These are phyloP conservation scores for Drosophila mojavensis DNA, from an alignment of 1,140 invertebrate species.

Conservation along the genomic window DNA sequence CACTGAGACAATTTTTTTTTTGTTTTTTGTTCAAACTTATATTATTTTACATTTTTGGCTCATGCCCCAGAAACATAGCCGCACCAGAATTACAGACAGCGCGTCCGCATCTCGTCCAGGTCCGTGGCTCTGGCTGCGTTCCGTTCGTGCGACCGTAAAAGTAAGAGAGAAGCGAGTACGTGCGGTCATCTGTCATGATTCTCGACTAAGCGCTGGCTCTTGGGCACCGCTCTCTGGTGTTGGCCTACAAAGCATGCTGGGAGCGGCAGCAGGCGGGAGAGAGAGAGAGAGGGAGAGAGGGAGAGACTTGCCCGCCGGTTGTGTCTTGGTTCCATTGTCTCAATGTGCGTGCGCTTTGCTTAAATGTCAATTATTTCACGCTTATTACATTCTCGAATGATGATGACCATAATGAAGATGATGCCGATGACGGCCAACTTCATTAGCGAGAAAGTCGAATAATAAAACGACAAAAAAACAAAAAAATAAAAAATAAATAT, in stretches of 20 bases:
- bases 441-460: slow-evolving; percentile 60
- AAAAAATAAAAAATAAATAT: too few species aligned
- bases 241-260: slow-evolving; percentile 62
- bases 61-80: slow-evolving; percentile 72
- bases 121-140: slow-evolving; percentile 29
- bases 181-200: slow-evolving; percentile 82
- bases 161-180: slow-evolving; percentile 56
- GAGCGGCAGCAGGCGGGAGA: background rate
- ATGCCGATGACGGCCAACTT: slow-evolving; percentile 33
- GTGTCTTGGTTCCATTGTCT: slow-evolving; percentile 57
- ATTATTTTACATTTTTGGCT: slow-evolving; percentile 79
- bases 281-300: background rate
- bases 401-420: slow-evolving; percentile 58
- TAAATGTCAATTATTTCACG: slow-evolving; percentile 83
- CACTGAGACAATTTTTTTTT: slow-evolving; percentile 20
- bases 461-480: slow-evolving; percentile 19
- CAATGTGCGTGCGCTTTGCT: slow-evolving; percentile 74
- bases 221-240: slow-evolving; percentile 23
- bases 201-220: slow-evolving; percentile 41
- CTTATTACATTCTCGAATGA: slow-evolving; percentile 69
- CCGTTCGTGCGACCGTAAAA: slow-evolving; percentile 31
- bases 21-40: slow-evolving; percentile 61
- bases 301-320: slow-evolving; percentile 19
- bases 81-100: slow-evolving; percentile 33
- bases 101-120: slow-evolving; percentile 1